phyloP scores from a whole-genome alignment of 2,113 vertebrate species.

The Tragelaphus imberbis region DNA sequence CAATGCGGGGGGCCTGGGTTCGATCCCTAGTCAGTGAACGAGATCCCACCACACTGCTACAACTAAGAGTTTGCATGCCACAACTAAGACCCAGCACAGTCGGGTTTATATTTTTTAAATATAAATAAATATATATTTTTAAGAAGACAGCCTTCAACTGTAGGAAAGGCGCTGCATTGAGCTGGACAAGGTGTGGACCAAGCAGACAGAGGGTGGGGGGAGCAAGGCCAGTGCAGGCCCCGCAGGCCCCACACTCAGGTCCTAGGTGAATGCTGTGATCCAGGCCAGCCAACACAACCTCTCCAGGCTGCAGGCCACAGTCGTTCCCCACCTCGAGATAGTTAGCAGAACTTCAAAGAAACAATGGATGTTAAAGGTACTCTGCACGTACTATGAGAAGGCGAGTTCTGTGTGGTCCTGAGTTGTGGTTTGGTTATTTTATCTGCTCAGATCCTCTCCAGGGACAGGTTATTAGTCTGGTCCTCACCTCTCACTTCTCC shows the following conservation, averaged over 20 bases:
- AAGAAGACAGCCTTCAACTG: neutral
- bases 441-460: neutral
- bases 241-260: neutral
- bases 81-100: neutral
- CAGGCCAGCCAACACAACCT: neutral
- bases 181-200: neutral
- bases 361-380: neutral
- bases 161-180: neutral
- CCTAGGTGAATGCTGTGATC: neutral
- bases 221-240: neutral
- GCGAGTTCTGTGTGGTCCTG: neutral
- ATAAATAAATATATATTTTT: neutral
- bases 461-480: neutral
- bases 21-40: neutral
- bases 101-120: neutral
- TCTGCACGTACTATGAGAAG: neutral
- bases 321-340: neutral
- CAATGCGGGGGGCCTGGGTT: neutral
- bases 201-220: neutral
- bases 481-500: neutral
- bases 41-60: neutral
- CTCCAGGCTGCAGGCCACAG: neutral
- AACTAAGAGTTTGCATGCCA: neutral
- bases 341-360: neutral
- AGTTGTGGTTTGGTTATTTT: neutral